Conservation (phyloP, 2,888 invertebrate species). For the Geotrupes spiniger region DNA sequence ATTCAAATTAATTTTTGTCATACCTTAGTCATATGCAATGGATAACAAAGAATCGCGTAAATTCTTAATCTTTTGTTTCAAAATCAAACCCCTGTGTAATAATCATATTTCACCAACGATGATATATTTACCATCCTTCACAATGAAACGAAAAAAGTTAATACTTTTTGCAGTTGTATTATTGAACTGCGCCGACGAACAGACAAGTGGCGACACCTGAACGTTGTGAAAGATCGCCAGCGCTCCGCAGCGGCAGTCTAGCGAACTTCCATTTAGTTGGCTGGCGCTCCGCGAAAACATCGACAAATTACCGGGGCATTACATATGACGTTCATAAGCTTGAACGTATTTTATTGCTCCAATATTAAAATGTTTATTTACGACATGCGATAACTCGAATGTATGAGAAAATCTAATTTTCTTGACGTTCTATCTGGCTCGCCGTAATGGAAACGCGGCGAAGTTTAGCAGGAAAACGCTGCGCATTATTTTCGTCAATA, state of each 20-base stretch:
- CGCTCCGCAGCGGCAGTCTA: conserved; percentile 12
- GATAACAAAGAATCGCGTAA: no score
- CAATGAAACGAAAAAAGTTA: neutral
- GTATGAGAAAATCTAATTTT: conserved; percentile 19
- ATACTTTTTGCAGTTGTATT: neutral
- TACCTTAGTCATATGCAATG: no score
- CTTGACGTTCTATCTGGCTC: conserved; percentile 13
- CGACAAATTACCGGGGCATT: conserved; percentile 21
- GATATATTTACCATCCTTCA: no score
- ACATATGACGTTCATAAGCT: conserved; percentile 17
- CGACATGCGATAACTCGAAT: conserved; percentile 16
- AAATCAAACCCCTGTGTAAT: no score
- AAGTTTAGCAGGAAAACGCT: conserved; percentile 17
- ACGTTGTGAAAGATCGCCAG: neutral
- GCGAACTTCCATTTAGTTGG: conserved; percentile 6
- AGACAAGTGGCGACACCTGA: conserved; percentile 6
- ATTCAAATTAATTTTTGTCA: no score
- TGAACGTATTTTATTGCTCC: conserved; percentile 15
- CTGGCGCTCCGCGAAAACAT: conserved; percentile 17
- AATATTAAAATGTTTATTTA: conserved; percentile 27
- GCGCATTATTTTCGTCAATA: conserved; percentile 23
- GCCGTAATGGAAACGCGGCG: conserved; percentile 13
- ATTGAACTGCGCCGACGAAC: conserved; percentile 5
- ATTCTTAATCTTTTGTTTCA: no score
- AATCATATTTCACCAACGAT: no score